Conservation (phyloP, 2,888 invertebrate genomes). For the Cabera pusaria region DNA sequence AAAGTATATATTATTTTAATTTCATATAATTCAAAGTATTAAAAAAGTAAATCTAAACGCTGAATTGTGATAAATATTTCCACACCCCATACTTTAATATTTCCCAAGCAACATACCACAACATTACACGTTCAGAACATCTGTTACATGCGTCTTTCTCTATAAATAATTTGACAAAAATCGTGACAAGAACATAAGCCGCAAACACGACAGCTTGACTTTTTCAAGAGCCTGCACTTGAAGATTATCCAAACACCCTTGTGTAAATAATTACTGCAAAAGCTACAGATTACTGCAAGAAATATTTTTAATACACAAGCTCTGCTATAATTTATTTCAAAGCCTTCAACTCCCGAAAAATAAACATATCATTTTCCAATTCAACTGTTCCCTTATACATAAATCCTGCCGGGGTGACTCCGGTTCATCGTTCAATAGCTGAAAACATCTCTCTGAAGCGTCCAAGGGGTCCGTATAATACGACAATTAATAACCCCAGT, state of each 20-base stretch:
- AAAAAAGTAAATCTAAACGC: no score
- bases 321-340: constrained; percentile 19
- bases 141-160: no score
- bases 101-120: no score
- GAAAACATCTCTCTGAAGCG: constrained; percentile 22
- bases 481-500: constrained; percentile 48
- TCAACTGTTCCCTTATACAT: constrained; percentile 20
- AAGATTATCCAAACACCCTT: constrained; percentile 1
- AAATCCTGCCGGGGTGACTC: constrained; percentile 23
- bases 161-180: constrained; percentile 7
- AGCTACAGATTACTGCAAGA: neutral
- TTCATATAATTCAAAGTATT: no score
- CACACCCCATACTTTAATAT: no score
- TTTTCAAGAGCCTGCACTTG: constrained; percentile 5
- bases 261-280: constrained; percentile 3
- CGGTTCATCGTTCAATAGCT: constrained; percentile 24
- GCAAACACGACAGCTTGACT: constrained; percentile 7
- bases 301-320: constrained; percentile 4
- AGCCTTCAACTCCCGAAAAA: constrained; percentile 13
- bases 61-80: no score
- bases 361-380: constrained; percentile 28
- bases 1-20: no score
- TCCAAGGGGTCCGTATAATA: constrained; percentile 42
- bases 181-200: constrained; percentile 4
- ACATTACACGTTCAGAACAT: no score